These are phyloP conservation scores for Criorhina ranunculi DNA, from an alignment of 2,888 invertebrate genomes.

Conservation along the genomic window DNA sequence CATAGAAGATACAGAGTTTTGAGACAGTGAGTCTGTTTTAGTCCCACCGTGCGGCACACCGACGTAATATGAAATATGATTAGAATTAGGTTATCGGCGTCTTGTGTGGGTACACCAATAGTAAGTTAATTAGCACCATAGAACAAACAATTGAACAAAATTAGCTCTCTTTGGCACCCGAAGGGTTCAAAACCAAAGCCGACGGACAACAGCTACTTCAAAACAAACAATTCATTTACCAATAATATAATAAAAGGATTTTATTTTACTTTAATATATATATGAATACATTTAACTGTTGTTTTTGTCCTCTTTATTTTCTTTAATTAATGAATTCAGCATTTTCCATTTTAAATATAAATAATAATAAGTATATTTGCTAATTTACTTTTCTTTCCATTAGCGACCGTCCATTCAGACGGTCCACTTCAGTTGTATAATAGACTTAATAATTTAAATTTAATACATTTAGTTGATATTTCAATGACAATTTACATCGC, in stretches of 20 bases:
- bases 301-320: conserved; percentile 33
- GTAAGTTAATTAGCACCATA: no score
- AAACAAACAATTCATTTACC: conserved; percentile 44
- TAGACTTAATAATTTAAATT: conserved; percentile 73
- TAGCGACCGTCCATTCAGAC: conserved; percentile 38
- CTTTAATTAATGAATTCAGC: conserved; percentile 73
- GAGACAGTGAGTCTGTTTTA: no score
- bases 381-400: conserved; percentile 60
- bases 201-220: no score
- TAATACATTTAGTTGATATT: conserved; percentile 70
- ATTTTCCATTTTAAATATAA: conserved; percentile 66
- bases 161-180: no score
- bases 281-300: conserved; percentile 73
- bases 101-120: no score
- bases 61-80: no score
- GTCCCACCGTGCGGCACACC: no score
- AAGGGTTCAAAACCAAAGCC: no score
- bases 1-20: no score
- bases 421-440: conserved; percentile 30
- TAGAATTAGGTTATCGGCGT: no score
- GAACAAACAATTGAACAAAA: no score
- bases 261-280: conserved; percentile 75
- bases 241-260: conserved; percentile 76
- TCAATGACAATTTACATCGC: conserved; percentile 72
- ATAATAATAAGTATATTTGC: conserved; percentile 75